Base-by-base conservation (phyloP, 2,888 invertebrate genomes). In the Lasioglossum villosulum region DNA sequence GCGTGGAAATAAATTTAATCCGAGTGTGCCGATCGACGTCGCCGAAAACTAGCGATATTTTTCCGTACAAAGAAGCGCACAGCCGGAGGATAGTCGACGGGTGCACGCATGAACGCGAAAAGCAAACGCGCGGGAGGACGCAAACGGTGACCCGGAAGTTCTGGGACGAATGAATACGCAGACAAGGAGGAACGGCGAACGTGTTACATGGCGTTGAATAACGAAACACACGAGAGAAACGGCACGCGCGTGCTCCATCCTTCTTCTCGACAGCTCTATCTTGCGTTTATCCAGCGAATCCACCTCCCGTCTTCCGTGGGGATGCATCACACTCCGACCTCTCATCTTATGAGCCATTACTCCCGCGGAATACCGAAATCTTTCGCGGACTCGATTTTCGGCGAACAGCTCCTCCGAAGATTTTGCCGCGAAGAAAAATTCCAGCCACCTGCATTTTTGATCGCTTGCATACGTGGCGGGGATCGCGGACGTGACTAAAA, bases 261-360 rank as follows among this genome's bases (percentile, higher is more conserved):
- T 89, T 94, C 93, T 93, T 94, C 91, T 84, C 91, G 94, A 94
- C 94, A 94, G 93, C 92, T 94, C 93, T 92, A 94, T 95, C 93
- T 94, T 86, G 87, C 92, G 90, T 85, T 91, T 91, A 92, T 92
- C 91, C 90, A 77, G 75, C 77, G 91, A 90, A 92, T 92, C 91
- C 88, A 91, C 87, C 90, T 89, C 86, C 85, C 88, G 88, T 86
- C 90, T 91, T 87, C 88, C 84, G 82, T 23, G 37, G 78, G 56
- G 78, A 76, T 85, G 86, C 84, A 82, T 73, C 73, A 81, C 73
- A 81, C 78, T 70, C 71, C 86, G 76, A 79, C 80, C 84, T 39
- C 78, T 52, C 74, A 82, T 88, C 86, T 89, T 90, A 87, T 88
- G 90, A 85, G 75, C 92, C 92, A 92, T 92, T 93, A 93, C 93